Conservation (phyloP, 2,888 invertebrate genomes). For the Aphidoletes aphidimyza region DNA sequence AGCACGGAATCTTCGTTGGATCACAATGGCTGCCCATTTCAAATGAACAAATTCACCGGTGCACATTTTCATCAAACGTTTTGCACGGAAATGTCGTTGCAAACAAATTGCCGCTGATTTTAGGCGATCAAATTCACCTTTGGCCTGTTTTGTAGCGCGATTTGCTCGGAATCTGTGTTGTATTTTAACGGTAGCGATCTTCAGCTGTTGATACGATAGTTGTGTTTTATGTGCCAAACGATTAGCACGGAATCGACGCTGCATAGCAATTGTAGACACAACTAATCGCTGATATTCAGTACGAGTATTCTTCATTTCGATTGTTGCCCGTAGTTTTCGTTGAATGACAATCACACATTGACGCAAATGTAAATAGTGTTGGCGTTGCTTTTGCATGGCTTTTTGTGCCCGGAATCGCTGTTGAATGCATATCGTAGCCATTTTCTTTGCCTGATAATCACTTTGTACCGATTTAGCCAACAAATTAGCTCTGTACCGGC, state of each 20-base stretch:
- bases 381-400: conserved; percentile 59
- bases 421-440: conserved; percentile 65
- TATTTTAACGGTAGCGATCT: conserved; percentile 35
- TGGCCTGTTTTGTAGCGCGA: conserved; percentile 60
- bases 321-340: conserved; percentile 64
- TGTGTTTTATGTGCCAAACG: not conserved
- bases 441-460: conserved; percentile 59
- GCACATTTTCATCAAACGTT: conserved; percentile 60
- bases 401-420: conserved; percentile 60
- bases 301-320: conserved; percentile 59
- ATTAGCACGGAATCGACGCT: conserved; percentile 21
- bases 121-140: conserved; percentile 61
- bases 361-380: not conserved
- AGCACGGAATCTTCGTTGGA: conserved; percentile 66
- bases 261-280: not conserved
- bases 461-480: conserved; percentile 58
- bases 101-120: conserved; percentile 62
- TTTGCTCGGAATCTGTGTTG: conserved; percentile 58
- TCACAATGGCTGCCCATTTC: conserved; percentile 60
- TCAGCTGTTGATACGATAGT: not conserved
- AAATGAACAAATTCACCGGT: conserved; percentile 61
- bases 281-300: not conserved
- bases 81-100: conserved; percentile 67
- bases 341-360: conserved; percentile 62
- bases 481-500: conserved; percentile 63